Base-by-base conservation (phyloP, 2,888 invertebrate genomes). In the Acleris holmiana region DNA sequence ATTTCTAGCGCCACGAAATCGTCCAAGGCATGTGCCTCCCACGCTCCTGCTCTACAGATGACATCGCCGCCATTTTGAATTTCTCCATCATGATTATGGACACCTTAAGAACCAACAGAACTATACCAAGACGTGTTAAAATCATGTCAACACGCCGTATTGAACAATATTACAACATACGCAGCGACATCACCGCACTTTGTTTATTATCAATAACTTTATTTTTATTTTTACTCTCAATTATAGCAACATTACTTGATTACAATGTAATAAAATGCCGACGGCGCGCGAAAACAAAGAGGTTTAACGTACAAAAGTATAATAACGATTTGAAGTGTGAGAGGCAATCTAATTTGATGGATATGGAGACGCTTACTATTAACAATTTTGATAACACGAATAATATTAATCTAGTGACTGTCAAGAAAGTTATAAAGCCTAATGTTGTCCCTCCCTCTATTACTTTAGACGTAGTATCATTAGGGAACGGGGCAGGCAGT, bases 11-110 rank as follows among this genome's bases (percentile, higher is more conserved):
- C 0, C 85, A 86, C 67, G 80, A 83, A 23, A 74, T 93, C 49
- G 77, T 78, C 0, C 67, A 93, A 44, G 93, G 93, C 0, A 73
- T 93, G 4, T 94, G 94, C 62, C 71, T 94, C 21, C 94, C 94
- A 1, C 77, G 82, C 1, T 84, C 89, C 35, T 94, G 94, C 71
- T 71, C 76, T 0, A 68, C 80, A 0, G 76, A 85, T 0, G 93
- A 94, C 71, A 79, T 93, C 0, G 77, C 83, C 19, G 84, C 88
- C 2, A 78, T 94, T 40, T 74, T 94, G n/a, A 85, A 87, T 66
- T 93, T 93, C 73, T 90, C 91, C 17, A 83, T 88, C 19, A 89
- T 88, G 80, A 81, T 91, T 47, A 89, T 86, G 67, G 89, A 91
- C 63, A 86, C 90, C 63, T 74, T 88, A 40, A 85, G 86, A 63